Percentiles rank a stretch among this genome's conserved stretches.
Evolutionary conservation across 2,797 vertebrate species (phyloP).

Genomic region (Pyrocephalus nanus): DNA sequence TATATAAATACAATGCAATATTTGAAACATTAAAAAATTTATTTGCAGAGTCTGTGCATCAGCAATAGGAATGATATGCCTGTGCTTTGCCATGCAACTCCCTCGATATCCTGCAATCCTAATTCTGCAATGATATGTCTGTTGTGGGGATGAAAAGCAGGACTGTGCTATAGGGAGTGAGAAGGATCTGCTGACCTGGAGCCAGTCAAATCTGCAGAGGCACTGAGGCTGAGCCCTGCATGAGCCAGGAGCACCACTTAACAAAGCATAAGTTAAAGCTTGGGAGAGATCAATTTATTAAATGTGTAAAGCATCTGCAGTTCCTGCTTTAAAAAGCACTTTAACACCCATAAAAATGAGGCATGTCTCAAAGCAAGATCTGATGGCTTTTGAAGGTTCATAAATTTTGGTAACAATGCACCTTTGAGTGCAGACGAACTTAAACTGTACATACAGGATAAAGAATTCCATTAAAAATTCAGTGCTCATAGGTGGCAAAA

Average conservation of each 20-base stretch:
- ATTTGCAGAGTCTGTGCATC: not conserved
- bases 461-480: not conserved
- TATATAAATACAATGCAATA: no score
- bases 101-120: not conserved
- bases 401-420: slow-evolving; percentile 4
- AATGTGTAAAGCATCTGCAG: not conserved
- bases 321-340: slow-evolving; percentile 7
- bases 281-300: slow-evolving; percentile 27
- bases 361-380: not conserved
- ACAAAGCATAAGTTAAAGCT: slow-evolving; percentile 38
- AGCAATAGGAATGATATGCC: not conserved
- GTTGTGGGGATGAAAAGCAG: not conserved
- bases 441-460: not conserved
- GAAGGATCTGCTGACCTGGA: slow-evolving; percentile 36
- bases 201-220: not conserved
- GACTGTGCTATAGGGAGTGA: not conserved
- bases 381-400: not conserved
- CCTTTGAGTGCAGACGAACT: not conserved
- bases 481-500: not conserved
- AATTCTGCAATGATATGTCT: not conserved
- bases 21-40: not conserved
- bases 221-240: not conserved
- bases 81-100: not conserved
- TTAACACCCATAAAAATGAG: not conserved
- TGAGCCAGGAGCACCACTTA: not conserved